Evolutionary conservation across 2,797 vertebrate species (phyloP), one percentile per base, ranked within the genome.

Genomic region (Hyperoplus lanceolatus): DNA sequence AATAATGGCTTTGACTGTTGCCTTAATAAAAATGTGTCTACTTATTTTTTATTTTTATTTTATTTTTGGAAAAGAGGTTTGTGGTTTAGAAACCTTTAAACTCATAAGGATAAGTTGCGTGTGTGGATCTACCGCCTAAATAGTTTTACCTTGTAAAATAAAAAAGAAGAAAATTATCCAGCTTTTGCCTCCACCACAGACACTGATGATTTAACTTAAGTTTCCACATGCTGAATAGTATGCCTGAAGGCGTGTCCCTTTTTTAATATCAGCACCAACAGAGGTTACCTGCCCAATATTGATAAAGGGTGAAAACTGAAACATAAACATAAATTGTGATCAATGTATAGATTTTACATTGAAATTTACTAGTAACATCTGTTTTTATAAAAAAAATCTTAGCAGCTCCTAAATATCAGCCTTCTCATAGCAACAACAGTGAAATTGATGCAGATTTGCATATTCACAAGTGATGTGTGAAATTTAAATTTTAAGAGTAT

Each of bases 1-100:
- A 3, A 29, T 29, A 29, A 45, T 73, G 51, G 42, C 80, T 65
- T 70, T 75, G 54, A 61, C 66, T 84, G 38, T 46, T 61, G 62
- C 55, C 77, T 62, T 7, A 21, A 16, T 76, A 0, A 41, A 58
- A 67, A 43, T 39, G 8, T 29, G 13, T 63, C 16, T 65, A 6
- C 18, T 9, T 43, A 43, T 2, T 18, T 43, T 57, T 61, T 13
- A 3, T 50, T n/a, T n/a, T 16, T 50, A 16, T 50, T 2, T 50
- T 49, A 49, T 16, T 38, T 21, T 12, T 46, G 21, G 9, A 18
- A 45, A 41, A 15, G 53, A n/a, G 48, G 36, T 3, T 50, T 48
- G 42, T 53, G 2, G 13, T 54, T 54, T n/a, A 8, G n/a, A 50
- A 49, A 49, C 2, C 9, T 1, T 64, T 38, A 18, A 39, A 63